Evolutionary conservation across 2,113 vertebrate species (phyloP).

Genomic region (Nothoprocta pentlandii): DNA sequence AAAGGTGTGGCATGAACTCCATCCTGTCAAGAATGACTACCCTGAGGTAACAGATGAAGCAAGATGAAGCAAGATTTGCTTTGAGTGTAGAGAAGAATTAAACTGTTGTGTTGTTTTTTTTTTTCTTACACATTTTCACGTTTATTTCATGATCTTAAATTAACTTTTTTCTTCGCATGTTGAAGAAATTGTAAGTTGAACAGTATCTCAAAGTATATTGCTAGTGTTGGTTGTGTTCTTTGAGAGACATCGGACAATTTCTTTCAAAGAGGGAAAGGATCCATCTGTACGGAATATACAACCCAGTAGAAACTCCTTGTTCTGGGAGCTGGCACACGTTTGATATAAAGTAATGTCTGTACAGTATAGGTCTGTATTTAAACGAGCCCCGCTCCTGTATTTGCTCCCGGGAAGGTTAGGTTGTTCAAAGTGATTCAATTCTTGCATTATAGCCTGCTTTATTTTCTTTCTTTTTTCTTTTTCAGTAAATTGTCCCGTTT

Average conservation of each 20-base stretch:
- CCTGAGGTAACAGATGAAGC: neutral
- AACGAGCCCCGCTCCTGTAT: neutral
- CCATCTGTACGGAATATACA: neutral
- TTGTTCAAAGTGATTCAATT: no score
- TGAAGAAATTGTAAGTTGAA: neutral
- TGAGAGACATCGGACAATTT: neutral
- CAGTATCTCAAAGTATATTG: neutral
- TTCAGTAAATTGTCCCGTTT: no score
- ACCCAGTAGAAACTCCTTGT: neutral
- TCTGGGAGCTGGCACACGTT: neutral
- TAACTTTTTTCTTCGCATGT: neutral
- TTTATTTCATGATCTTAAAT: neutral
- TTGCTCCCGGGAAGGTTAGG: neutral
- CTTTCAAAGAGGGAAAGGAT: neutral
- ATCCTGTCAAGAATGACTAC: neutral
- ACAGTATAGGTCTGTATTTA: neutral
- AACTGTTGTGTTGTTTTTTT: neutral
- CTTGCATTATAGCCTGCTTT: no score
- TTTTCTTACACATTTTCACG: neutral
- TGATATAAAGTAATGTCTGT: neutral
- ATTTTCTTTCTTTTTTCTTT: no score
- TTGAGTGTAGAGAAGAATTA: neutral
- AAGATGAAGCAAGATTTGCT: neutral
- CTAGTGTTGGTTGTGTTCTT: constrained; percentile 20
- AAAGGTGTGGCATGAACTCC: neutral